Base-by-base conservation (phyloP, 1,140 invertebrate species). In the Solenopsis invicta region DNA sequence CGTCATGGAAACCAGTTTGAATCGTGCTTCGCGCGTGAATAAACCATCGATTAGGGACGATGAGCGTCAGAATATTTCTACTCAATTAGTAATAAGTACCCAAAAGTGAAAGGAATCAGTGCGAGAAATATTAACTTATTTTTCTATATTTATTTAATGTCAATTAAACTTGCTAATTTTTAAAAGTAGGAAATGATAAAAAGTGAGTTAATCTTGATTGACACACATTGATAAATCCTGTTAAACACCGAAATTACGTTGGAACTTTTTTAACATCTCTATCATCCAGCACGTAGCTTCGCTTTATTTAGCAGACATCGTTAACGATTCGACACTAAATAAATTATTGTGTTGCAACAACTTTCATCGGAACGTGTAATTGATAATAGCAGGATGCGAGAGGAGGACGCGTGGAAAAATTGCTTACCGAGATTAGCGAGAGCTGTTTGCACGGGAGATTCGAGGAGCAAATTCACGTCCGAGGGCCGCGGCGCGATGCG, bases 301-400 rank as follows among this genome's bases (percentile, higher is more conserved):
- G 41, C 18, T 77, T 77, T 34, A 48, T 77, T 62, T 50, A 29
- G 24, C n/a, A n/a, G n/a, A n/a, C n/a, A n/a, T 45, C 29, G 16
- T n/a, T n/a, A n/a, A 29, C 18, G 45, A 48, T 62, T 64, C 18
- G 13, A 1, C 18, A 1, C 18, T 52, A 78, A 78, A 41, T 64
- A 50, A 52, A 52, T 78, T 78, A 66, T 1, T 29, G 18, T 48
- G 12, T 62, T 37, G 18, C n/a, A 6, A 9, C 10, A 29, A 45
- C 37, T 16, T 45, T 77, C 41, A 9, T 77, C 41, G 3, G 16
- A 29, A 34, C 13, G 37, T 18, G 56, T 62, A 18, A 62, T 48
- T 34, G 56, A 45, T 18, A 59, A 50, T n/a, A 13, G 24, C 18
- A 45, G 16, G 54, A 62, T 10, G 24, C 4, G 21, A n/a, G 24